phyloP scores from a whole-genome alignment of 2,888 invertebrate species.

The Drosophila barbarae region DNA sequence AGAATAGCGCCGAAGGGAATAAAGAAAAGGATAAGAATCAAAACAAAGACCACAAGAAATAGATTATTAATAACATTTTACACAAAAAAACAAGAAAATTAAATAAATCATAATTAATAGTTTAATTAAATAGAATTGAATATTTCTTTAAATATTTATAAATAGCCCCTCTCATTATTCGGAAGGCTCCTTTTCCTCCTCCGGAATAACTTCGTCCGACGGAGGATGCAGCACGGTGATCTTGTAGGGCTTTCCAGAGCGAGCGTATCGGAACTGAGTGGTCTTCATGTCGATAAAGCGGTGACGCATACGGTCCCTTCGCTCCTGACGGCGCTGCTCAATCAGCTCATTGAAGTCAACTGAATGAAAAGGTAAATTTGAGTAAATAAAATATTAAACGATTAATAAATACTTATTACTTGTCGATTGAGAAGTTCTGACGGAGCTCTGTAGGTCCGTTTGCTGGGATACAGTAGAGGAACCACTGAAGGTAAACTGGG shows the following conservation, averaged over 20 bases:
- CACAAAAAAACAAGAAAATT: too few relatives aligned
- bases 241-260: conserved; percentile 36
- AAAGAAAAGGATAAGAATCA: not conserved
- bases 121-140: not conserved
- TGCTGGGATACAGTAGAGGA: not conserved
- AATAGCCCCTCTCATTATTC: not conserved
- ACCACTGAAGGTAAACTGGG: conserved; percentile 13
- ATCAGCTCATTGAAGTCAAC: conserved; percentile 62
- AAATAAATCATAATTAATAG: not conserved
- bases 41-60: not conserved
- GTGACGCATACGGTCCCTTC: conserved; percentile 58
- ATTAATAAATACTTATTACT: conserved; percentile 28
- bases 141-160: not conserved
- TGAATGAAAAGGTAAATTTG: conserved; percentile 1
- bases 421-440: conserved; percentile 5
- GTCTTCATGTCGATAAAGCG: conserved; percentile 52
- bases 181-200: conserved; percentile 7
- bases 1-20: not conserved
- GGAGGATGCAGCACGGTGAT: conserved; percentile 57
- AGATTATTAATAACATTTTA: not conserved
- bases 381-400: not conserved
- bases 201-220: conserved; percentile 15
- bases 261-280: conserved; percentile 17
- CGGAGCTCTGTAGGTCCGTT: not conserved
- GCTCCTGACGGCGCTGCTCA: conserved; percentile 60